phyloP scores from a whole-genome alignment of 2,113 vertebrate genomes.

The Chaenogobius annularis region DNA sequence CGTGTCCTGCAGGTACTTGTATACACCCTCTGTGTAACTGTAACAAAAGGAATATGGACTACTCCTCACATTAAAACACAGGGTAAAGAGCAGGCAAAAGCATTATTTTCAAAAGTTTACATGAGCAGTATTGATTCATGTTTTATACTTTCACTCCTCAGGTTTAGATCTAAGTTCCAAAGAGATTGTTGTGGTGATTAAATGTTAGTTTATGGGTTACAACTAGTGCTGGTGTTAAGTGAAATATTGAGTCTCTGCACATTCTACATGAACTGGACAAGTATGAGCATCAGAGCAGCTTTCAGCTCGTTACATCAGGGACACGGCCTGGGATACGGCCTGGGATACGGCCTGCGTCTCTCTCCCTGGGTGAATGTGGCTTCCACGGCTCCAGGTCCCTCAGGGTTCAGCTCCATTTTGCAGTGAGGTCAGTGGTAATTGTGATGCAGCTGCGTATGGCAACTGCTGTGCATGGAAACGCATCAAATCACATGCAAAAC shows the following conservation, averaged over 20 bases:
- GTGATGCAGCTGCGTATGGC: constrained; percentile 56
- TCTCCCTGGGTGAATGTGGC: constrained; percentile 43
- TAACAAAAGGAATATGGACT: constrained; percentile 20
- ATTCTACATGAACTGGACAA: background rate
- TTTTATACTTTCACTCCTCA: too few relatives aligned
- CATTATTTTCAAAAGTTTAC: too few relatives aligned
- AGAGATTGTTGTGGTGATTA: too few relatives aligned
- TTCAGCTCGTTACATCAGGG: constrained; percentile 50
- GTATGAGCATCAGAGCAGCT: constrained; percentile 25
- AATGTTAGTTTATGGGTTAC: too few relatives aligned
- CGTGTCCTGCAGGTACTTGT: constrained; percentile 9
- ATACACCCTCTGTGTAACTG: background rate
- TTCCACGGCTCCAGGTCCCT: constrained; percentile 61
- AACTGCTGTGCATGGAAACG: constrained; percentile 27
- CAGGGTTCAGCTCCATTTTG: constrained; percentile 34
- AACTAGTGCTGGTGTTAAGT: too few relatives aligned
- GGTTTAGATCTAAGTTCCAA: too few relatives aligned
- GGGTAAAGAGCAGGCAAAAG: too few relatives aligned
- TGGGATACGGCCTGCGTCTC: too few relatives aligned
- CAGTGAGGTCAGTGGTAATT: constrained; percentile 52
- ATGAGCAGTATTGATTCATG: too few relatives aligned
- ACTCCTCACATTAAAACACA: constrained; percentile 21
- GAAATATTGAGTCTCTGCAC: too few relatives aligned
- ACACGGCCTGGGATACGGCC: constrained; percentile 9
- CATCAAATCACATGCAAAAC: constrained; percentile 22